Percentiles rank a stretch among this genome's conserved stretches.
These are phyloP conservation scores for Hoplias malabaricus DNA, from an alignment of 2,113 vertebrate species.

Conservation along the genomic window DNA sequence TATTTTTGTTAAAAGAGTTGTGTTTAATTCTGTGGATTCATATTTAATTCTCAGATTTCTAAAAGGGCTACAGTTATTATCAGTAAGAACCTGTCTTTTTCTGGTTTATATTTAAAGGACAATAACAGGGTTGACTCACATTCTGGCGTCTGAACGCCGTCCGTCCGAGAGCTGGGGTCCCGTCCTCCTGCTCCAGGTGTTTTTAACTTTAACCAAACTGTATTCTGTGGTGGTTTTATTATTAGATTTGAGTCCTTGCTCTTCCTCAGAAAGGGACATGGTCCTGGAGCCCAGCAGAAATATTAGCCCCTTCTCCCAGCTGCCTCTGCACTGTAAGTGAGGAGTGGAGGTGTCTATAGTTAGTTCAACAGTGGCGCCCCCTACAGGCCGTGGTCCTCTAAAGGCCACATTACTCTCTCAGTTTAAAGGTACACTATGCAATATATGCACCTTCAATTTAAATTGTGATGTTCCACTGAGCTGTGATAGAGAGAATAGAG, in stretches of 20 bases:
- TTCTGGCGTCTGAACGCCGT: slow-evolving; percentile 56
- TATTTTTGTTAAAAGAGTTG: no score
- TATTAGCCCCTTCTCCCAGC: neutral
- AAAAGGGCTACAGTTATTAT: neutral
- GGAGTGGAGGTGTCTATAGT: neutral
- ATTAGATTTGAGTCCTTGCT: slow-evolving; percentile 25
- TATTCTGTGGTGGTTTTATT: slow-evolving; percentile 25
- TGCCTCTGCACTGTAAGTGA: neutral
- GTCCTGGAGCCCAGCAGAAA: neutral
- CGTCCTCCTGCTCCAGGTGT: slow-evolving; percentile 49
- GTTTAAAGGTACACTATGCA: no score
- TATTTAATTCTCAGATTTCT: neutral
- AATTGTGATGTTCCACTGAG: no score
- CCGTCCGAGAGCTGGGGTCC: slow-evolving; percentile 3
- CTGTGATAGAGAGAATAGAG: no score
- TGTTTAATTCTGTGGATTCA: no score
- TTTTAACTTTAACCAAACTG: slow-evolving; percentile 50
- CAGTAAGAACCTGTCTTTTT: no score
- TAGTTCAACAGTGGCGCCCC: neutral
- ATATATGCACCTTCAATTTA: no score
- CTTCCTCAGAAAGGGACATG: slow-evolving; percentile 8
- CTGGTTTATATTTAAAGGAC: no score
- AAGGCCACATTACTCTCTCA: no score
- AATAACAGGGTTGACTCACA: slow-evolving; percentile 50
- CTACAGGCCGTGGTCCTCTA: neutral